Percentiles rank a stretch among this genome's conserved stretches.
Evolutionary conservation across 2,888 invertebrate species (phyloP).

Genomic region (Horisme vitalbata): DNA sequence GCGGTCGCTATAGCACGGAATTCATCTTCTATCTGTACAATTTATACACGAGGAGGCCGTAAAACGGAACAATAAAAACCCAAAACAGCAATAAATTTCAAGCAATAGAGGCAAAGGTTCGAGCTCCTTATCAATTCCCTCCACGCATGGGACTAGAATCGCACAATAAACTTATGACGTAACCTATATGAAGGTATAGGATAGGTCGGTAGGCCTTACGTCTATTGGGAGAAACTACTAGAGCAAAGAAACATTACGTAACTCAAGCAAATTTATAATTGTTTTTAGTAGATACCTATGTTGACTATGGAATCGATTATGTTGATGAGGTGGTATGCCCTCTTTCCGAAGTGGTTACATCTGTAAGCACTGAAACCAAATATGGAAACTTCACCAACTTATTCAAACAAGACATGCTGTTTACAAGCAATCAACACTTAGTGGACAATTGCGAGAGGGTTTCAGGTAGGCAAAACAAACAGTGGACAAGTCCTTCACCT

Average conservation of each 20-base stretch:
- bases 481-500: conserved; percentile 63
- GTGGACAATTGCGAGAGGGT: conserved; percentile 75
- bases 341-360: no score
- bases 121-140: conserved; percentile 82
- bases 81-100: conserved; percentile 84
- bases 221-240: conserved; percentile 14
- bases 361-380: conserved; percentile 10
- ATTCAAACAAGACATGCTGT: conserved; percentile 65
- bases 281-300: not conserved
- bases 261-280: conserved; percentile 2
- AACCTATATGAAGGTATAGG: conserved; percentile 41
- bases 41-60: conserved; percentile 81
- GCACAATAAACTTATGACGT: conserved; percentile 79
- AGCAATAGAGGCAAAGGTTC: conserved; percentile 83
- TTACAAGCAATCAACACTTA: conserved; percentile 81
- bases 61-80: conserved; percentile 84
- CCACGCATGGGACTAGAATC: conserved; percentile 73
- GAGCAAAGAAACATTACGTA: conserved; percentile 1
- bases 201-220: no score
- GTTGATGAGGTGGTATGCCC: no score
- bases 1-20: conserved; percentile 73
- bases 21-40: conserved; percentile 81
- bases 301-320: conserved; percentile 13
- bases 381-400: conserved; percentile 28
- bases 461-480: conserved; percentile 76